Evolutionary conservation across 2,113 vertebrate genomes (phyloP).

Genomic region (Stegostoma tigrinum): DNA sequence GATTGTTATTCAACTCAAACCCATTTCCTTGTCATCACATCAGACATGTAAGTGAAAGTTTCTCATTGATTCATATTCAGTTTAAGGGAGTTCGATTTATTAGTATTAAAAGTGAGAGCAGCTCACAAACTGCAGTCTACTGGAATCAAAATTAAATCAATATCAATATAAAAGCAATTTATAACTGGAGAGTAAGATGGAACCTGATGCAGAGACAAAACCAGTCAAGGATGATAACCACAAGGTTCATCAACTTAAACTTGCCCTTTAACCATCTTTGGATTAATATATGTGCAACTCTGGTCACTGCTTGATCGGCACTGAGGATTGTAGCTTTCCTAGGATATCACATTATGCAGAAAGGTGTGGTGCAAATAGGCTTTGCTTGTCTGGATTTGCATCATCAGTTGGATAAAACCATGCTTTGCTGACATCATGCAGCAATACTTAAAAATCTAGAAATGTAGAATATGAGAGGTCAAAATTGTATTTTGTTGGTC

Average conservation of each 20-base stretch:
- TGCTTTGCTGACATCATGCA: background rate
- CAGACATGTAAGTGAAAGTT: background rate
- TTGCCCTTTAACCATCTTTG: background rate
- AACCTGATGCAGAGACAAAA: background rate
- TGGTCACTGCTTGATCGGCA: background rate
- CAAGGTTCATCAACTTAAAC: background rate
- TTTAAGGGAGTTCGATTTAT: background rate
- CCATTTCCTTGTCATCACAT: background rate
- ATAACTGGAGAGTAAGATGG: background rate
- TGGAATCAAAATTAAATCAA: background rate
- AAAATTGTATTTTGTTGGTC: background rate
- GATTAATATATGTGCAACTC: background rate
- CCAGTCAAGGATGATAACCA: background rate
- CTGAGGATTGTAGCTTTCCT: background rate
- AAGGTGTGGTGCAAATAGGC: background rate
- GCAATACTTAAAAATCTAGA: background rate
- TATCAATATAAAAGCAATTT: background rate
- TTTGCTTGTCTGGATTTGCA: background rate
- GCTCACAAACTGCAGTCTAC: background rate
- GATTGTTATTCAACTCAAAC: background rate
- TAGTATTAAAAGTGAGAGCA: background rate
- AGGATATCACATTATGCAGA: background rate
- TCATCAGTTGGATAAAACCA: background rate
- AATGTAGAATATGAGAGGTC: background rate
- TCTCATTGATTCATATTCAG: background rate